Base-by-base conservation (phyloP, 2,888 invertebrate species). In the Erpobdella octoculata region DNA sequence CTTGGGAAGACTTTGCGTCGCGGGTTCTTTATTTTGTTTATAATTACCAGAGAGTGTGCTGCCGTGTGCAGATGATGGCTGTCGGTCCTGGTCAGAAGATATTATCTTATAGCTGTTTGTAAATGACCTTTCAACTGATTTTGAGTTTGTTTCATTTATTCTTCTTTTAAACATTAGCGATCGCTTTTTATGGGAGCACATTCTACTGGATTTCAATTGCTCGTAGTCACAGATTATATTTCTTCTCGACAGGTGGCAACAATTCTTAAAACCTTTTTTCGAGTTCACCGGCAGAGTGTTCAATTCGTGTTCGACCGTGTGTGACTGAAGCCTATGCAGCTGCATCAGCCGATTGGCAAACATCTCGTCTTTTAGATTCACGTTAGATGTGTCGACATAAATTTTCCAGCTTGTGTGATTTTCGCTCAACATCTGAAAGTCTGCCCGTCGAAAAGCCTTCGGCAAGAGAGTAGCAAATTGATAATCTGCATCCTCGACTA, bases 301-400 rank as follows among this genome's bases (percentile, higher is more conserved):
- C 6, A 53, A 33, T 18, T 62, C 62, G n/a, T 33, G 33, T 35
- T 62, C 62, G 33, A 62, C 33, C 8, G 33, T 62, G 21, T 33
- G 28, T 31, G 9, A 5, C 31, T 62, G 62, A 31, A 62, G 35
- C 33, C 33, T 62, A 35, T 62, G 28, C 33, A 62, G 62, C 18
- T 62, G 62, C n/a, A 62, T 35, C 35, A 62, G n/a, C 21, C 62
- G 62, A 33, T 62, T 35, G 2, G 33, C 35, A 35, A 33, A 62
- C 31, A 35, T 62, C 33, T 62, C 62, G n/a, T 31, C 31, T 8
- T 33, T 35, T 6, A 35, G 28, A 8, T 62, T 35, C 18, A 62
- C n/a, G 5, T 35, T 31, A 31, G n/a, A n/a, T 35, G 62, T 28
- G n/a, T 35, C 31, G 62, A 62, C 62, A 18, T 33, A 62, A n/a